phyloP scores from a whole-genome alignment of 2,797 vertebrate genomes.

The Rhinichthys osculus region DNA sequence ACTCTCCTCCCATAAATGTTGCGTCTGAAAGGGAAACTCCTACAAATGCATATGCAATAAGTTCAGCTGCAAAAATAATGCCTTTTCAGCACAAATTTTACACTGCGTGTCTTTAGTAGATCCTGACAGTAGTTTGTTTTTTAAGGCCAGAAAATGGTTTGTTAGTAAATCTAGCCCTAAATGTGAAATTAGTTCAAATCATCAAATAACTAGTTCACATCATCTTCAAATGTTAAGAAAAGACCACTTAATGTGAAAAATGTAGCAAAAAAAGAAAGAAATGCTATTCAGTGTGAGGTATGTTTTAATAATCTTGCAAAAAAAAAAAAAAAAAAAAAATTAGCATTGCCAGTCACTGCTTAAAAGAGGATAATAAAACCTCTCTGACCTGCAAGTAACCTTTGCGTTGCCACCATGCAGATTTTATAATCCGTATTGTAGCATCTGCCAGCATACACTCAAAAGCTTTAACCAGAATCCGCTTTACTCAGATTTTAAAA shows the following conservation, averaged over 20 bases:
- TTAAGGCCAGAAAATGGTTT: too few species aligned
- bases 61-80: too few species aligned
- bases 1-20: too few species aligned
- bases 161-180: neutral
- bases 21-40: too few species aligned
- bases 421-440: conserved; percentile 80
- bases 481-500: conserved; percentile 70
- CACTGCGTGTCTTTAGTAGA: too few species aligned
- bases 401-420: conserved; percentile 71
- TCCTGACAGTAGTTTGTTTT: too few species aligned
- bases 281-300: neutral
- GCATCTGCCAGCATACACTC: conserved; percentile 52
- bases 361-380: conserved; percentile 32
- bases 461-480: conserved; percentile 61
- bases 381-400: conserved; percentile 45
- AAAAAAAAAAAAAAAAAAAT: neutral
- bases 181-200: neutral
- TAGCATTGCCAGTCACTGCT: neutral
- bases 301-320: neutral
- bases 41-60: too few species aligned
- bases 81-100: too few species aligned
- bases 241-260: neutral
- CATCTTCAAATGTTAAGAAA: neutral
- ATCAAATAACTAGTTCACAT: neutral
- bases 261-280: neutral